These are phyloP conservation scores for Linyphia triangularis DNA, from an alignment of 2,888 invertebrate genomes.

Conservation along the genomic window DNA sequence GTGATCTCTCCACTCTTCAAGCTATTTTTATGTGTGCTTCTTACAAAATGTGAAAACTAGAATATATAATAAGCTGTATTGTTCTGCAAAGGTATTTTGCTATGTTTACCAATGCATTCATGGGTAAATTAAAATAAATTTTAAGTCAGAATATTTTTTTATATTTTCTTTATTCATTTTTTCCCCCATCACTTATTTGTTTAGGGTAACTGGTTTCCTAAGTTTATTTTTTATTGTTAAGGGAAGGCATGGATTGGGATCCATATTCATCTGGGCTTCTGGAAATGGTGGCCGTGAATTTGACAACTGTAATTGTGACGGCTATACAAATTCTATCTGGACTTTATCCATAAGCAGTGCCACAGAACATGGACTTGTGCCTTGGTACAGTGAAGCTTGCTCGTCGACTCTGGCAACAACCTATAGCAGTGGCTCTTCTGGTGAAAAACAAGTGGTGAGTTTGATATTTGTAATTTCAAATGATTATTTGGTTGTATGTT, in stretches of 20 bases:
- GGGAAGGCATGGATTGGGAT: slow-evolving; percentile 80
- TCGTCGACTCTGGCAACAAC: slow-evolving; percentile 98
- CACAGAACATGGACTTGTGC: slow-evolving; percentile 90
- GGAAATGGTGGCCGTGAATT: slow-evolving; percentile 97
- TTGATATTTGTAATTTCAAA: not conserved
- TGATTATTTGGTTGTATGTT: too few species aligned
- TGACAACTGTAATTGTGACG: slow-evolving; percentile 99
- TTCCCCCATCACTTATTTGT: not conserved
- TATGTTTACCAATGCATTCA: too few species aligned
- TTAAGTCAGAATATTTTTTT: too few species aligned
- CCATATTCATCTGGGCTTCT: slow-evolving; percentile 99
- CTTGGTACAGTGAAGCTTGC: slow-evolving; percentile 99
- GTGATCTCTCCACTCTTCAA: too few species aligned
- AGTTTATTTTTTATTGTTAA: slow-evolving; percentile 21
- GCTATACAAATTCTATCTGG: slow-evolving; percentile 99
- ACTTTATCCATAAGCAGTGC: slow-evolving; percentile 96
- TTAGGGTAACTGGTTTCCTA: too few species aligned
- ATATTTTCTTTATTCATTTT: too few species aligned
- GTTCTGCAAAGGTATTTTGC: too few species aligned
- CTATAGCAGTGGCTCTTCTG: slow-evolving; percentile 96
- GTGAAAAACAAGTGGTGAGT: slow-evolving; percentile 82
- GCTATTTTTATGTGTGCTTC: too few species aligned
- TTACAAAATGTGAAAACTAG: too few species aligned
- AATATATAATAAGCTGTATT: too few species aligned
- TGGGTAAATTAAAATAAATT: too few species aligned